Base-by-base conservation (phyloP, 2,113 vertebrate species). In the Myotis davidii region DNA sequence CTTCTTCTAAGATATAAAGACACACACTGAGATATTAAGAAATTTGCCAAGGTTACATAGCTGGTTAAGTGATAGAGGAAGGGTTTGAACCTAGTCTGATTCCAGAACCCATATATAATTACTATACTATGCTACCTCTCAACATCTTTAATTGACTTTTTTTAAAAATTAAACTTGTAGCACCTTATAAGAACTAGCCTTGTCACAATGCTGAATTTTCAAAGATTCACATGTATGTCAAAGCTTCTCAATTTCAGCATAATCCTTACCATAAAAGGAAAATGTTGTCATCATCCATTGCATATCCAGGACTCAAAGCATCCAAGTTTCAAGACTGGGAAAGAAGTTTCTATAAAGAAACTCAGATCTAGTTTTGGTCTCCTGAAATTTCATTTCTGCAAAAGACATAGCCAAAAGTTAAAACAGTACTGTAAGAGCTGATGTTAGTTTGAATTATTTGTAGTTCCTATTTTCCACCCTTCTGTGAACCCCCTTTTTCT, bases 261-360 rank as follows among this genome's bases (percentile, higher is more conserved):
- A 93, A 79, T 56, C 59, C 92, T 96, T 92, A 95, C 92, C 92
- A 48, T 74, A 84, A 91, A 90, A 85, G 45, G 85, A 88, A 96
- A 90, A 73, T 45, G 23, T 13, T 85, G 25, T 69, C 27, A 23
- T 42, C 77, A 42, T 82, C 61, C 61, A 5, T 56, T 69, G 9
- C 70, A 83, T 9, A 93, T 72, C 56, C 27, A 89, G 32, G 37
- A 90, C 16, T 87, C 67, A 50, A 0, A 92, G 76, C 56, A 78
- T 4, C n/a, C 25, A 73, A 90, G 79, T 39, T 92, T 81, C 52
- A 73, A 69, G 56, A 2, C 29, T 88, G 32, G 72, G 56, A 88
- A 70, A 85, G 77, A 88, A 65, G 52, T 10, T 42, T 83, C 56
- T 45, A 21, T 39, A 45, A 82, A 61, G 3, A 95, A 21, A 85